Evolutionary conservation across 2,797 vertebrate genomes (phyloP).

Genomic region (Podarcis lilfordi): DNA sequence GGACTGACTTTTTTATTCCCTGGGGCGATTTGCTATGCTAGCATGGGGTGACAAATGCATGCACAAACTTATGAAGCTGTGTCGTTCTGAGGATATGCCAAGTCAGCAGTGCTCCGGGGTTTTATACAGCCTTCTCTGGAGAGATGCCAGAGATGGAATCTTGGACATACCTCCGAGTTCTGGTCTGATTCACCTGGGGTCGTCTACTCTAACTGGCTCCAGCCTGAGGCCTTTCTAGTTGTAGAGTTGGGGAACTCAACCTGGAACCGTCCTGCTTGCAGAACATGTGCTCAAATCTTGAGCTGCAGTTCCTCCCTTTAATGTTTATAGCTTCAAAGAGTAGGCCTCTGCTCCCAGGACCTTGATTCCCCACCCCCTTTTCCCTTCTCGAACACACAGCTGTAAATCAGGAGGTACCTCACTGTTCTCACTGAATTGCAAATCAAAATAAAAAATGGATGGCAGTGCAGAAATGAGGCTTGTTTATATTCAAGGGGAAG

Average conservation of each 20-base stretch:
- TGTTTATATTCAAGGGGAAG: background rate
- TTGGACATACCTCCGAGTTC: too few species aligned
- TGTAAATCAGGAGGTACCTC: background rate
- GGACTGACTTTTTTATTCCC: background rate
- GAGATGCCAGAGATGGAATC: too few species aligned
- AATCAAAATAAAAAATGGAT: background rate
- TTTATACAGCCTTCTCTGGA: too few species aligned
- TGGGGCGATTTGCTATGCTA: background rate
- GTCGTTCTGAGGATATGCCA: too few species aligned
- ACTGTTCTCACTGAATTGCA: background rate
- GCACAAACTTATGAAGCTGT: too few species aligned
- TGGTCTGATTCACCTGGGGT: background rate
- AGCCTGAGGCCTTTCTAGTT: background rate
- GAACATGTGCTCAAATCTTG: background rate
- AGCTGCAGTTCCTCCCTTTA: background rate
- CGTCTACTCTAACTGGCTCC: background rate
- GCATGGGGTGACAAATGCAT: background rate
- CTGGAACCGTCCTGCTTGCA: background rate
- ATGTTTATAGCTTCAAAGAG: background rate
- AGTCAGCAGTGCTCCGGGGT: too few species aligned
- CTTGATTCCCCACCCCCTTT: background rate
- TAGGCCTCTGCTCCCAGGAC: background rate
- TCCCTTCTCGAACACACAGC: background rate
- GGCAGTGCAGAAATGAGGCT: background rate
- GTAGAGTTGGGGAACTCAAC: background rate